Percentiles rank a stretch among this genome's conserved stretches.
Conservation (phyloP, 2,113 vertebrate genomes). For the Oncorhynchus tshawytscha region DNA sequence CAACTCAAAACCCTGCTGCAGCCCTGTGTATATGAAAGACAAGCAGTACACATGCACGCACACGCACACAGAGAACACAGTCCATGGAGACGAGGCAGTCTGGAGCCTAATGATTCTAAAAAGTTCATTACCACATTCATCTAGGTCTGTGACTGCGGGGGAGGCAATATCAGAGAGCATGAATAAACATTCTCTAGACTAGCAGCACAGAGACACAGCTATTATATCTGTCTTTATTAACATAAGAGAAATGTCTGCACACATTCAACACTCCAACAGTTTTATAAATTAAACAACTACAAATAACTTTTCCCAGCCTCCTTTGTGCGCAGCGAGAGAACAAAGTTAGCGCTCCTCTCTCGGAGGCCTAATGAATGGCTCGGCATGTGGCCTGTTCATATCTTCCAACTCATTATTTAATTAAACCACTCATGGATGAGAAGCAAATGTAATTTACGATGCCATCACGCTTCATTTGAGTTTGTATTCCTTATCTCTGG, state of each 20-base stretch:
- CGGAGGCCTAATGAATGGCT: constrained; percentile 11
- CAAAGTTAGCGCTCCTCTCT: background rate
- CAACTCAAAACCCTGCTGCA: background rate
- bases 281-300: constrained; percentile 9
- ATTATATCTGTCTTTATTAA: constrained; percentile 31
- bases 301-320: background rate
- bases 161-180: constrained; percentile 32
- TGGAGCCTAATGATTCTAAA: constrained; percentile 27
- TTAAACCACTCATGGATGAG: constrained; percentile 10
- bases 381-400: constrained; percentile 6
- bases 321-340: background rate
- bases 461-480: background rate
- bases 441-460: constrained; percentile 9
- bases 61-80: background rate
- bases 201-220: too few relatives aligned
- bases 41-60: background rate
- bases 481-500: background rate
- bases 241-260: background rate
- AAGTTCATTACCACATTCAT: constrained; percentile 45
- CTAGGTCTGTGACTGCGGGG: constrained; percentile 47
- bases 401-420: constrained; percentile 27
- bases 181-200: constrained; percentile 25
- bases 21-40: background rate
- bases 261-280: background rate
- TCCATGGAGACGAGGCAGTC: constrained; percentile 9